These are phyloP conservation scores for Penelope pileata DNA, from an alignment of 2,113 vertebrate genomes.

Conservation along the genomic window DNA sequence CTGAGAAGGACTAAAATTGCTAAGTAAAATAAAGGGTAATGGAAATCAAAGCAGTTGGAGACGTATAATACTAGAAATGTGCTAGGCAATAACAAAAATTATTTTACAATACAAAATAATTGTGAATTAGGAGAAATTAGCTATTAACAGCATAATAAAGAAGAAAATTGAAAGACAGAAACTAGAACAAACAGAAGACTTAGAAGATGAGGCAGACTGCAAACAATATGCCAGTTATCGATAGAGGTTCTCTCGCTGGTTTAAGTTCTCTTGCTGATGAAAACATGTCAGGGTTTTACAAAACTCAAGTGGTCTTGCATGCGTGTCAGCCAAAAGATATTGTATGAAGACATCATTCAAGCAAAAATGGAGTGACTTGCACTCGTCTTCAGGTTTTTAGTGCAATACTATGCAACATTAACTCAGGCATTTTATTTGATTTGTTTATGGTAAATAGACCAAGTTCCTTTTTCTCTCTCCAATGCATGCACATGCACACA, in stretches of 20 bases:
- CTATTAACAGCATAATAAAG: not conserved
- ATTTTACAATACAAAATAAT: constrained; percentile 3
- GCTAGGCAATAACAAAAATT: no score
- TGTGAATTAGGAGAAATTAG: not conserved
- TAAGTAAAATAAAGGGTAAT: not conserved
- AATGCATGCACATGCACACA: not conserved
- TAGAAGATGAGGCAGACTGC: not conserved
- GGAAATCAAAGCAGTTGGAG: not conserved
- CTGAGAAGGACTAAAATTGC: not conserved
- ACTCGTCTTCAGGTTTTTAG: not conserved
- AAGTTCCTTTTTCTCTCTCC: not conserved
- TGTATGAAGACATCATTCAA: not conserved
- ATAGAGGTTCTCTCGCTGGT: not conserved
- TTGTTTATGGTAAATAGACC: not conserved
- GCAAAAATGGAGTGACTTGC: not conserved
- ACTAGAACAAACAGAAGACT: not conserved
- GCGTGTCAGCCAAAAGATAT: not conserved
- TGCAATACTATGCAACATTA: not conserved
- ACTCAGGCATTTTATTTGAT: not conserved
- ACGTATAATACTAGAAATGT: not conserved
- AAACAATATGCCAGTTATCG: not conserved
- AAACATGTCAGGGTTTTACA: not conserved
- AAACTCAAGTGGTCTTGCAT: not conserved
- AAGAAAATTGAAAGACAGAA: not conserved
- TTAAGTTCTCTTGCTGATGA: not conserved